Evolutionary conservation across 2,113 vertebrate genomes (phyloP).

Genomic region (Bubalus kerabau): DNA sequence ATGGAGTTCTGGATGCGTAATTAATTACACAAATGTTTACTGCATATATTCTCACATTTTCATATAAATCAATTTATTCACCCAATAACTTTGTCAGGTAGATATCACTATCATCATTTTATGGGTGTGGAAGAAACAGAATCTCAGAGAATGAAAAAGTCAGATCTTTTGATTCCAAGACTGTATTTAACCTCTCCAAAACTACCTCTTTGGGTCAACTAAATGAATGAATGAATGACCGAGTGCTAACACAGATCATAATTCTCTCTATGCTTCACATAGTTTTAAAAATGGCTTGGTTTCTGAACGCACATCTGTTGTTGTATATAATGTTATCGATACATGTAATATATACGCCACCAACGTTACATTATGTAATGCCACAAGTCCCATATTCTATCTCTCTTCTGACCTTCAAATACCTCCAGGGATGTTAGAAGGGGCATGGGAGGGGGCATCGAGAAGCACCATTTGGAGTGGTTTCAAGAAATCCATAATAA

Average conservation of each 20-base stretch:
- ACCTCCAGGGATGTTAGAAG: not conserved
- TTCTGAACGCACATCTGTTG: not conserved
- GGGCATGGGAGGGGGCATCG: fast-evolving
- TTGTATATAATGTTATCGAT: not conserved
- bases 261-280: not conserved
- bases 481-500: not conserved
- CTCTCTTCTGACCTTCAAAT: not conserved
- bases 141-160: not conserved
- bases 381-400: not conserved
- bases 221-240: not conserved
- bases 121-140: not conserved
- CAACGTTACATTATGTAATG: not conserved
- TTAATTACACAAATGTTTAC: not conserved
- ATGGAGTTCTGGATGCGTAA: no score
- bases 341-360: not conserved
- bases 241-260: not conserved
- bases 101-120: not conserved
- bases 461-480: not conserved
- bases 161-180: not conserved
- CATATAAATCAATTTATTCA: not conserved
- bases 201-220: not conserved
- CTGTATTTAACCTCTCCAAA: not conserved
- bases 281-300: not conserved
- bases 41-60: not conserved
- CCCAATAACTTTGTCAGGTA: not conserved